Base-by-base conservation (phyloP, 2,113 vertebrate species). In the Limanda limanda region DNA sequence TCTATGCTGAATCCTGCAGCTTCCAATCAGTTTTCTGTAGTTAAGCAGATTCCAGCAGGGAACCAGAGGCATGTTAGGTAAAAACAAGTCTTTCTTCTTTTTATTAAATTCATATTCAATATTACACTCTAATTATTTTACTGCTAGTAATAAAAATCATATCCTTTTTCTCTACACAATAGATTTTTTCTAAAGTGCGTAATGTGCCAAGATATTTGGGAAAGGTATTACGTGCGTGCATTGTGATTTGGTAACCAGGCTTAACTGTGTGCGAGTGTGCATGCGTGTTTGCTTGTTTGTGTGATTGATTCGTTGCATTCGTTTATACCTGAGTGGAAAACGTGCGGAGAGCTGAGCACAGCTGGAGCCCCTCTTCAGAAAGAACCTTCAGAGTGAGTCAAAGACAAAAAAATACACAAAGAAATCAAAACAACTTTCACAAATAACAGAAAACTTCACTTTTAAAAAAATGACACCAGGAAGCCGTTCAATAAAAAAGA, bases 311-410 rank as follows among this genome's bases (percentile, higher is more conserved):
- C 14, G 47, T 25, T 62, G 63, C 0, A 21, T 35, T 25, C 10
- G 21, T 57, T 17, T 40, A 55, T 95, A 99, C 98, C 97, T 98
- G 97, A 84, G 95, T 91, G 73, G 95, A 96, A 88, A 98, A 95
- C 9, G 90, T 88, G 58, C 92, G 96, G 31, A 98, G 92, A 83
- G 95, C 94, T 47, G 96, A 95, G 80, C 95, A 96, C 85, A 99
- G 92, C 83, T 97, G 97, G 85, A 97, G 94, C 37, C 97, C 96
- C 73, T 98, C 96, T 79, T 96, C 91, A 76, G 97, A 96, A 83
- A 99, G 95, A 89, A 97, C 95, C 98, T 99, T 81, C 58, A 69
- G 21, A 71, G 61, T 40, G 61, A 79, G 48, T 58, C 3, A 40
- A 15, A 71, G 60, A 74, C 54, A 55, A 14, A 66, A 14, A 57